Percentiles rank a stretch among this genome's conserved stretches.
These are phyloP conservation scores for Macaca fascicularis DNA, from an alignment of 2,113 vertebrate species.

Conservation along the genomic window T2T-MFA8v1.1 NC_088379.1:184300501-184301000, in stretches of 20 bases:
- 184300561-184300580: neutral
- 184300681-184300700: neutral
- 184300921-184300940: neutral
- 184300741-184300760: neutral
- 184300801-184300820: neutral
- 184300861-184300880: neutral
- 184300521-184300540: neutral
- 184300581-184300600: neutral
- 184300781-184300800: neutral
- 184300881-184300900: neutral
- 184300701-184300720: neutral
- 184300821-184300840: neutral
- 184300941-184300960: neutral
- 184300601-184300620: neutral
- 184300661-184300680: neutral
- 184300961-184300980: neutral
- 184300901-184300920: neutral
- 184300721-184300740: neutral
- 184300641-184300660: neutral
- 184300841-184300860: accelerated
- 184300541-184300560: neutral
- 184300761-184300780: neutral
- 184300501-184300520: neutral
- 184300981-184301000: neutral
- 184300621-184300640: neutral